These are phyloP conservation scores for Agrypnus murinus DNA, from an alignment of 2,888 invertebrate species.

Conservation along the genomic window DNA sequence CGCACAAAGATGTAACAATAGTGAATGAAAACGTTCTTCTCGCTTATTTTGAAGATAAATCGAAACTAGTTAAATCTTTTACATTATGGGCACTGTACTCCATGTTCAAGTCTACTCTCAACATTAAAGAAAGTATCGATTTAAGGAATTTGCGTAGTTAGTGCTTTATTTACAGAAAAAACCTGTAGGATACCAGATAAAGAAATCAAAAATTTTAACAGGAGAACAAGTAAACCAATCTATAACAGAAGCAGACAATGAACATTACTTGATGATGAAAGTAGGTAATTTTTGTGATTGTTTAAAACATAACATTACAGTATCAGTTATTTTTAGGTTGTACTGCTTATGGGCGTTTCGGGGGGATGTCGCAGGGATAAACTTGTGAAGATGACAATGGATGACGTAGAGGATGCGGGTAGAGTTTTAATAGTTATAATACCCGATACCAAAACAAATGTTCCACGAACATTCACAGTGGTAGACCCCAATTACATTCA, in stretches of 20 bases:
- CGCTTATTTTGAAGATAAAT: too few species aligned
- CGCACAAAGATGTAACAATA: too few species aligned
- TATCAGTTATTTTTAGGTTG: too few species aligned
- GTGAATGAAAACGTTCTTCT: too few species aligned
- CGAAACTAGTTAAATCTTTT: conserved; percentile 13
- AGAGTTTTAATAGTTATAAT: conserved; percentile 1
- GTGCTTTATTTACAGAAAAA: conserved; percentile 8
- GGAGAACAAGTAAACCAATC: too few species aligned
- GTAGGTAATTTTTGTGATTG: conserved; percentile 4
- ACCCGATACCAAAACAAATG: too few species aligned
- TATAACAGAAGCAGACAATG: conserved; percentile 13
- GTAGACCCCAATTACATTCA: too few species aligned
- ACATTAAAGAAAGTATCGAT: not conserved
- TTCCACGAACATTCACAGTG: too few species aligned
- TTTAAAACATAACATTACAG: conserved; percentile 3
- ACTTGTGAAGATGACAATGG: conserved; percentile 3
- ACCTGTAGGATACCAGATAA: conserved; percentile 11
- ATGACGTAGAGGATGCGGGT: conserved; percentile 9
- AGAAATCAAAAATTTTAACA: too few species aligned
- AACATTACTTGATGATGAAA: conserved; percentile 11
- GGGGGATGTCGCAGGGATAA: not conserved
- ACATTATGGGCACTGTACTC: too few species aligned
- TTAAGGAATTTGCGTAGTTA: not conserved
- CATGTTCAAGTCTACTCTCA: not conserved
- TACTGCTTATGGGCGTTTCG: conserved; percentile 2